Percentiles rank a stretch among this genome's conserved stretches.
These are phyloP conservation scores for Tinamus guttatus DNA, from an alignment of 2,113 vertebrate species.

Conservation along the genomic window DNA sequence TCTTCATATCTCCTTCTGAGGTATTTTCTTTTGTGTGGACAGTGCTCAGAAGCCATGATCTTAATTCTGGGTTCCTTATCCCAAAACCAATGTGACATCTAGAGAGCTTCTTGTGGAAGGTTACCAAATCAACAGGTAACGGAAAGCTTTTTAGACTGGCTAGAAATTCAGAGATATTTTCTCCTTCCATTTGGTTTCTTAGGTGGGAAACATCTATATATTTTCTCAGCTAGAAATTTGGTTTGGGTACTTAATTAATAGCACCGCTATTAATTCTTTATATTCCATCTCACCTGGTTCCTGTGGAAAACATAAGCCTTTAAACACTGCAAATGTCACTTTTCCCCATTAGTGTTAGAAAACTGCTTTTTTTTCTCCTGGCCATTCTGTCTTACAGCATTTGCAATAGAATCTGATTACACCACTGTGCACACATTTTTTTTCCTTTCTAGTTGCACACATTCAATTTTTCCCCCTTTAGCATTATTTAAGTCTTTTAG, in stretches of 20 bases:
- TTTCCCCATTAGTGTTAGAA: conserved; percentile 58
- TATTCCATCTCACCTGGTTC: conserved; percentile 78
- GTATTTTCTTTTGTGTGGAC: conserved; percentile 14
- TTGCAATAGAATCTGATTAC: conserved; percentile 33
- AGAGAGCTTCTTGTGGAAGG: conserved; percentile 57
- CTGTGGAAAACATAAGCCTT: conserved; percentile 80
- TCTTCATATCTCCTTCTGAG: conserved; percentile 15
- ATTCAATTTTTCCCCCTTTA: conserved; percentile 22
- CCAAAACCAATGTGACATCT: conserved; percentile 62
- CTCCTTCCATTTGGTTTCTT: conserved; percentile 75
- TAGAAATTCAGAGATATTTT: conserved; percentile 72
- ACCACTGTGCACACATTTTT: neutral
- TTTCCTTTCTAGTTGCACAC: conserved; percentile 3
- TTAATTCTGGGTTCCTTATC: conserved; percentile 63
- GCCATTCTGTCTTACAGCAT: neutral
- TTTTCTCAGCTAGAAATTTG: conserved; percentile 73
- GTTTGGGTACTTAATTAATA: conserved; percentile 69
- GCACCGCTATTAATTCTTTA: conserved; percentile 77
- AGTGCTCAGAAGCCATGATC: conserved; percentile 35
- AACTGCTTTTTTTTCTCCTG: neutral
- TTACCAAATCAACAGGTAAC: conserved; percentile 63
- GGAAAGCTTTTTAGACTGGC: conserved; percentile 69
- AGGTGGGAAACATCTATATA: conserved; percentile 51
- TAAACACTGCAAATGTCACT: conserved; percentile 76
- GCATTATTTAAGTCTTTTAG: neutral